A percentile compares a stretch with the other conserved stretches of the same genome.
Conservation (phyloP, 2,888 invertebrate genomes). For the Cerastoderma edule region DNA sequence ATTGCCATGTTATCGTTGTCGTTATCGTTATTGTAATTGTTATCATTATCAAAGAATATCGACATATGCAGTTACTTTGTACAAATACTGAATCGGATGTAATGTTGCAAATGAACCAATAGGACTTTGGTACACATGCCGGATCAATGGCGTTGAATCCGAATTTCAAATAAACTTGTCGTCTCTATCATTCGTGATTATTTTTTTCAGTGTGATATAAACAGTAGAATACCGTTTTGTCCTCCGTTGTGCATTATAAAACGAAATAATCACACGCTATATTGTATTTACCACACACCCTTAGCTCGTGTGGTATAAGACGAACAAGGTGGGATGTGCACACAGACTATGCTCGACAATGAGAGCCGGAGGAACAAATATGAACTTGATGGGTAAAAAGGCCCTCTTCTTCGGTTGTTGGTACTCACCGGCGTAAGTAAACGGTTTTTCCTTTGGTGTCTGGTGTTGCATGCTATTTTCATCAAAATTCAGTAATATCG, state of each 20-base stretch:
- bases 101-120: too few species aligned
- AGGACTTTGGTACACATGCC: too few species aligned
- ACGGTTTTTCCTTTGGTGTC: background rate
- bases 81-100: too few species aligned
- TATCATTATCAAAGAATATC: too few species aligned
- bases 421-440: slow-evolving; percentile 61
- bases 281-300: background rate
- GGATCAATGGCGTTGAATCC: background rate
- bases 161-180: background rate
- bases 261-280: background rate
- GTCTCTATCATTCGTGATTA: background rate
- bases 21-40: too few species aligned
- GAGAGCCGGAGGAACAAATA: slow-evolving; percentile 31
- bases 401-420: slow-evolving; percentile 62
- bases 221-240: background rate
- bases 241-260: background rate
- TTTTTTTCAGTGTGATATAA: background rate
- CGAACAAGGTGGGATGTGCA: slow-evolving; percentile 63
- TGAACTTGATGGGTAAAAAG: slow-evolving; percentile 31
- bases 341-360: slow-evolving; percentile 40
- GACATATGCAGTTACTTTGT: too few species aligned
- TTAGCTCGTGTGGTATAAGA: slow-evolving; percentile 64
- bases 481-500: background rate
- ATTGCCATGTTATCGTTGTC: too few species aligned
- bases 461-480: background rate